phyloP scores from a whole-genome alignment of 2,888 invertebrate genomes.

The Phorcus lineatus region DNA sequence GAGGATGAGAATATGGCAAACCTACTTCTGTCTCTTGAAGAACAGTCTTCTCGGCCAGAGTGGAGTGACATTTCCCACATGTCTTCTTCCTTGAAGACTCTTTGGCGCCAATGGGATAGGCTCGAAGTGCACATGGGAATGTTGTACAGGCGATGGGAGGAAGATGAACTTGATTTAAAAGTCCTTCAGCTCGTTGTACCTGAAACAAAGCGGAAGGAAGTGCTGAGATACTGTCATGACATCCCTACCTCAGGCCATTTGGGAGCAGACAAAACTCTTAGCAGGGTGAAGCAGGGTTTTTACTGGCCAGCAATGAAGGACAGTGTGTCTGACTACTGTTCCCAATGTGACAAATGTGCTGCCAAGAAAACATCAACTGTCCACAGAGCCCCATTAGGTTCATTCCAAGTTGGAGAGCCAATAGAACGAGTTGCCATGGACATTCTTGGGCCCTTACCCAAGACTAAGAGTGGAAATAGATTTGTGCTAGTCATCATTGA shows the following conservation, averaged over 20 bases:
- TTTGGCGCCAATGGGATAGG: neutral
- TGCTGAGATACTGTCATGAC: neutral
- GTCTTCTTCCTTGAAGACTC: neutral
- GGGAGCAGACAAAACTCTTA: neutral
- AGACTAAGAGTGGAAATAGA: conserved; percentile 2
- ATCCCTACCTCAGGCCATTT: neutral
- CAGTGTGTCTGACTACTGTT: neutral
- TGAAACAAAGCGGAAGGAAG: neutral
- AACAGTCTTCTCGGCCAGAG: neutral
- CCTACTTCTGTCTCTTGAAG: too few relatives aligned
- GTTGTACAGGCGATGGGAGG: neutral
- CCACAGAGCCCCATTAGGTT: neutral
- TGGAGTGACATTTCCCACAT: neutral
- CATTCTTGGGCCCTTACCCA: conserved; percentile 10
- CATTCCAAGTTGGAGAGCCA: conserved; percentile 2
- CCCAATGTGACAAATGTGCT: neutral
- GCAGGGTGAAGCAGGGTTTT: neutral
- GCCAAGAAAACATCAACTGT: neutral
- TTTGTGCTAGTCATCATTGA: neutral
- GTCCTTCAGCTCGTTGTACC: neutral
- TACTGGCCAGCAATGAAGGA: conserved; percentile 23
- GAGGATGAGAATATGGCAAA: too few relatives aligned
- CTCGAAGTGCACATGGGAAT: neutral
- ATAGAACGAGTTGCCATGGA: conserved; percentile 18
- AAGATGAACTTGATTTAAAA: neutral